Evolutionary conservation across 2,888 invertebrate genomes (phyloP), one percentile per base, ranked within the genome.

Genomic region (Drosophila robusta): DNA sequence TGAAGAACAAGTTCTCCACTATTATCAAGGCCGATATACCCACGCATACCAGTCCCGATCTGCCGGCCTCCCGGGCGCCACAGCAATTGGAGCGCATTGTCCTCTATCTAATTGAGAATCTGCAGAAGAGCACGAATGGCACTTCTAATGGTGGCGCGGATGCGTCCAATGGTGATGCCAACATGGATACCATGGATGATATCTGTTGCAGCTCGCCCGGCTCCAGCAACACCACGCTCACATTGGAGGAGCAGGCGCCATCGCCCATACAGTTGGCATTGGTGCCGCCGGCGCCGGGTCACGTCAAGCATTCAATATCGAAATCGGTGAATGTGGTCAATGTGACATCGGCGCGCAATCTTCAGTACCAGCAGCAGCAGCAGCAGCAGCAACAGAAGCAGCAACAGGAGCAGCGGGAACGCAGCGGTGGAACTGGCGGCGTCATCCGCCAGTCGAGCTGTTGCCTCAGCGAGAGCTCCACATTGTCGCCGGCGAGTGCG

Each of bases 1-100:
- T 97, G 97, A 97, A 96, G 90, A 93, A 94, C 68, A 95, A 95
- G 90, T 97, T 95, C 92, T 95, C 96, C 5, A 95, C 96, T 1
- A 94, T 95, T 70, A 93, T 95, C 14, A 93, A 94, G 83, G 92
- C 93, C 45, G 93, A 93, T 46, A 93, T 93, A 70, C 92, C 93
- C 47, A 80, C 81, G 26, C 87, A 90, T 32, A 90, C 91, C 36
- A 82, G 89, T 70, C 85, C 88, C 29, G 92, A 92, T 84, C 87
- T 90, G 58, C 93, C 93, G 12, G 94, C 94, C 0, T 95, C 95
- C 0, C 95, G 96, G 86, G 95, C 96, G 90, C 95, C 96, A 0
- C 93, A 94, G 74, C 93, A 95, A 58, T 90, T 97, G 58, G 95
- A 96, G 84, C 93, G 94, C 49, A 96, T 96, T 71, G 95, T 97